phyloP scores from a whole-genome alignment of 2,797 vertebrate genomes.

The Crocidura indochinensis region DNA sequence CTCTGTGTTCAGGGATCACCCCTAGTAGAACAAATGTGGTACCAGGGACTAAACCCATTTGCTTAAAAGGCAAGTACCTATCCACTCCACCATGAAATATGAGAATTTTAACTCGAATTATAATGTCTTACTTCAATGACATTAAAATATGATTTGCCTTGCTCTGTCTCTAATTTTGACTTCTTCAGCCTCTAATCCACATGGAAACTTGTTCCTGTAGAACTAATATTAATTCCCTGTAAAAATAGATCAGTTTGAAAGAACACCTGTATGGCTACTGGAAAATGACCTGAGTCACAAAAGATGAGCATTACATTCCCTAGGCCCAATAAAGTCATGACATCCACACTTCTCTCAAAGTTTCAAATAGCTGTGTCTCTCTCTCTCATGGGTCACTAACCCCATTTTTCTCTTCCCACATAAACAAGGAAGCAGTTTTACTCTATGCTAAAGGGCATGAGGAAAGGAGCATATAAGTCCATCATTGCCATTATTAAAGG shows the following conservation, averaged over 20 bases:
- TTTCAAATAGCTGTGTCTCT: constrained; percentile 8
- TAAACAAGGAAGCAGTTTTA: constrained; percentile 45
- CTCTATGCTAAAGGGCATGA: constrained; percentile 21
- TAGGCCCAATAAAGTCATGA: not conserved
- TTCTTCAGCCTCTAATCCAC: constrained; percentile 31
- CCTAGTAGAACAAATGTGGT: no score
- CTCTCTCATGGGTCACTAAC: not conserved
- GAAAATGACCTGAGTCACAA: constrained; percentile 37
- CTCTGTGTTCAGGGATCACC: no score
- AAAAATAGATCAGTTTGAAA: constrained; percentile 45
- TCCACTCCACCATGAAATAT: no score
- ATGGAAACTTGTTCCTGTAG: not conserved
- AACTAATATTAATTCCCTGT: not conserved
- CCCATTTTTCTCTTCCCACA: constrained; percentile 41
- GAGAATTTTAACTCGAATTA: not conserved
- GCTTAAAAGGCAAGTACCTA: no score
- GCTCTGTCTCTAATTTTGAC: constrained; percentile 20
- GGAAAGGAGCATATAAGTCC: constrained; percentile 39
- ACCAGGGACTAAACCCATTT: no score
- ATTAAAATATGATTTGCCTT: constrained; percentile 27
- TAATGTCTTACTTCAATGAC: not conserved
- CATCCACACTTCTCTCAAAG: constrained; percentile 8
- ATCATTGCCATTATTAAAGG: not conserved
- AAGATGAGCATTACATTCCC: not conserved
- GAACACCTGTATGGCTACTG: not conserved